These are phyloP conservation scores for Apomyelois bistriatella DNA, from an alignment of 2,888 invertebrate species.

Conservation along the genomic window DNA sequence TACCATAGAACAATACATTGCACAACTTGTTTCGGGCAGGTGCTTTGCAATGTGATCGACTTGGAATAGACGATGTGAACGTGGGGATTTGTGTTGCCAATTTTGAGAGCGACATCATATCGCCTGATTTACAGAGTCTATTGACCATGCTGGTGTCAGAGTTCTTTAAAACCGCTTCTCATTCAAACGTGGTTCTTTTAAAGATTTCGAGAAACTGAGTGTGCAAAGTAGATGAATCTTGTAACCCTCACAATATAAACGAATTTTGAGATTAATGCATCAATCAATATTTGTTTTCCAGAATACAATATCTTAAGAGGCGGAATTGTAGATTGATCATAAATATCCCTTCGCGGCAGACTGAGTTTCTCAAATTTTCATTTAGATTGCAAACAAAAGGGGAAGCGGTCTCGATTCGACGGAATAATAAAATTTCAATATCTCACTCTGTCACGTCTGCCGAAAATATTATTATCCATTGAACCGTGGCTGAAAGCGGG, in stretches of 20 bases:
- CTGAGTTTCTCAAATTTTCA: not conserved
- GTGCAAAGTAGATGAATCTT: too few relatives aligned
- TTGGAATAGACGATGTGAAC: not conserved
- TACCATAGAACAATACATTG: slow-evolving; percentile 8
- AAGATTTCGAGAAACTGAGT: too few relatives aligned
- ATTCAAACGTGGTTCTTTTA: too few relatives aligned
- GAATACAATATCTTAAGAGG: too few relatives aligned
- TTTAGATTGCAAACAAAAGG: not conserved
- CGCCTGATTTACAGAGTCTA: too few relatives aligned
- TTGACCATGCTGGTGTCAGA: too few relatives aligned
- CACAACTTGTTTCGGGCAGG: not conserved
- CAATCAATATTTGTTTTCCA: too few relatives aligned
- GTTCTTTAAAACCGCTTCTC: too few relatives aligned
- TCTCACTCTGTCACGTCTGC: not conserved
- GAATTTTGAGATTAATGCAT: too few relatives aligned
- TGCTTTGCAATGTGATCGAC: slow-evolving; percentile 1
- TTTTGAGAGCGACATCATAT: too few relatives aligned
- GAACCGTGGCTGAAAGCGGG: not conserved
- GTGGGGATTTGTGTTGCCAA: not conserved
- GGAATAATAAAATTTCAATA: slow-evolving; percentile 10
- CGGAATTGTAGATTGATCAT: not conserved
- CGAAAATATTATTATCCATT: slow-evolving; percentile 1
- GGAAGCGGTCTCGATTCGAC: not conserved
- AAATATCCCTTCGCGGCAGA: not conserved
- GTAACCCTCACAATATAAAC: too few relatives aligned